Conservation (phyloP, 2,797 vertebrate species). For the Apodemus agrarius region DNA sequence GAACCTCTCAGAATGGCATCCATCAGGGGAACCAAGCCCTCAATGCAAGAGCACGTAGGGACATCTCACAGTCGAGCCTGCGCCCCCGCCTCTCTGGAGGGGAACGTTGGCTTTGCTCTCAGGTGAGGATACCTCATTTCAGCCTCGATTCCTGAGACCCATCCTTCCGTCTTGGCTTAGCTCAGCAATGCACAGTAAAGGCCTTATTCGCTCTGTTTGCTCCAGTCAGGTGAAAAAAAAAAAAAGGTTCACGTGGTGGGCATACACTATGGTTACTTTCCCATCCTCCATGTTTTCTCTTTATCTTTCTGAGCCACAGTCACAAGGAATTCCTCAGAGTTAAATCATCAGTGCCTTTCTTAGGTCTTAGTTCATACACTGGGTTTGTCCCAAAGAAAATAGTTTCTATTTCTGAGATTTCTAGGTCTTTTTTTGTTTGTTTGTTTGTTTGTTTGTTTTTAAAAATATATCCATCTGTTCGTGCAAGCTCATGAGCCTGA, state of each 20-base stretch:
- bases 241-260: not conserved
- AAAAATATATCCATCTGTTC: not conserved
- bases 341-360: not conserved
- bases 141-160: not conserved
- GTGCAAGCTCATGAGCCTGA: not conserved
- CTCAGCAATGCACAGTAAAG: not conserved
- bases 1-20: not conserved
- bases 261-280: not conserved
- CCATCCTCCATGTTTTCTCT: slow-evolving; percentile 12
- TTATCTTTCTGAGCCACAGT: slow-evolving; percentile 16
- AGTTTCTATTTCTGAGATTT: slow-evolving; percentile 49
- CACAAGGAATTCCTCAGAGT: not conserved
- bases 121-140: not conserved
- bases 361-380: slow-evolving; percentile 13
- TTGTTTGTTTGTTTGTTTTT: not conserved
- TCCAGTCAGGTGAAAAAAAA: not conserved
- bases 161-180: slow-evolving; percentile 31
- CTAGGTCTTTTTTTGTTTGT: not conserved
- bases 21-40: not conserved
- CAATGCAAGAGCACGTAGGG: not conserved
- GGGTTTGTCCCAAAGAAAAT: not conserved
- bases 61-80: not conserved
- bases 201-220: not conserved
- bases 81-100: not conserved
- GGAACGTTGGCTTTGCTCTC: not conserved